Base-by-base conservation (phyloP, 2,113 vertebrate species). In the Zosterops hypoxanthus region DNA sequence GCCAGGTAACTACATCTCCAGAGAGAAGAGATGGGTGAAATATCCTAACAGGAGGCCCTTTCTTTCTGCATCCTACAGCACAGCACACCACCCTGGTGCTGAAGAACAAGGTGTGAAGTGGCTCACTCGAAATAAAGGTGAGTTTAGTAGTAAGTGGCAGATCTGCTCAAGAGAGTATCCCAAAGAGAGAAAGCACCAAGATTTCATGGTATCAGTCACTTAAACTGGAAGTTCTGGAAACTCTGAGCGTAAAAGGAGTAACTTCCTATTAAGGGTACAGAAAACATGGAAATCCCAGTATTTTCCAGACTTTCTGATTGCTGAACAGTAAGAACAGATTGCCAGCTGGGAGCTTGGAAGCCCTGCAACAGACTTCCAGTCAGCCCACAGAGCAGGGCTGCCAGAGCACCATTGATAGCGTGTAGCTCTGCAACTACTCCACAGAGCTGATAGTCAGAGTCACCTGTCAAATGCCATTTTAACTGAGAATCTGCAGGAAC, bases 391-490 rank as follows among this genome's bases (percentile, higher is more conserved):
- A 92, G 33, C 15, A 73, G 59, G 11, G 29, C 42, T 93, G 64
- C 78, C 85, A 86, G 81, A 87, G 70, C 34, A 72, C 36, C 66
- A 72, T 42, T 2, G 3, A 47, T 68, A 63, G 71, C 5, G 0
- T 29, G 23, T 10, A 75, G 63, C 55, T 64, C 63, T n/a, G 42
- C 50, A 70, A 70, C 56, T 52, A 28, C 68, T 77, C 75, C 41
- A 36, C 11, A 4, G 73, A 92, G 47, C 71, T 73, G 55, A 64
- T 42, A 86, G 39, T 66, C 73, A 61, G 47, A 82, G 73, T 90
- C 72, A 97, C 88, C 56, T 95, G 91, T 94, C 94, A 95, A 93
- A 75, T 56, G 17, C 50, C 52, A 81, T 97, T 95, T 90, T 81
- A 65, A 71, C 47, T 88, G 77, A 95, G 76, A 91, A 93, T 64